Percentiles rank a stretch among this genome's conserved stretches.
Evolutionary conservation across 2,797 vertebrate genomes (phyloP).

Genomic region (Spea hammondii): DNA sequence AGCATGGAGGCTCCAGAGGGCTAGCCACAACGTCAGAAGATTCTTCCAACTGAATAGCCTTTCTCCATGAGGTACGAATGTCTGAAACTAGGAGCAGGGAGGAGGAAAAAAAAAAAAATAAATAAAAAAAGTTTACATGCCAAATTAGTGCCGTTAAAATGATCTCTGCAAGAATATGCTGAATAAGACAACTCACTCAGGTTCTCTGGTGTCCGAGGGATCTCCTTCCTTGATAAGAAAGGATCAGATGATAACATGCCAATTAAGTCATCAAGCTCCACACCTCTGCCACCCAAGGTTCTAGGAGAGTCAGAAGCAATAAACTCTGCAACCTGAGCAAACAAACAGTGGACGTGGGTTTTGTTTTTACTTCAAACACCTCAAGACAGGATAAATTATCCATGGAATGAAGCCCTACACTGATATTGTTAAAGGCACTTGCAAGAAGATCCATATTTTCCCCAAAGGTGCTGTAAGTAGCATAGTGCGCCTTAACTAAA

Average conservation of each 20-base stretch:
- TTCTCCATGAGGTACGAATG: constrained; percentile 68
- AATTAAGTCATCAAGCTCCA: constrained; percentile 70
- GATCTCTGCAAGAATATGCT: background rate
- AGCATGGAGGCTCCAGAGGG: background rate
- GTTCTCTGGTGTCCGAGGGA: constrained; percentile 85
- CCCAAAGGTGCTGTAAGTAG: too few species aligned
- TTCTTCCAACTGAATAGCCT: constrained; percentile 59
- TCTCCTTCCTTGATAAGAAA: constrained; percentile 77
- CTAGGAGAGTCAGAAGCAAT: constrained; percentile 63
- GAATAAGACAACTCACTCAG: constrained; percentile 70
- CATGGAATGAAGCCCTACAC: too few species aligned
- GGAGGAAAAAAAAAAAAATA: too few species aligned
- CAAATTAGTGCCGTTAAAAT: background rate
- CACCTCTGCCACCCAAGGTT: constrained; percentile 52
- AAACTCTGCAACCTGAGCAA: constrained; percentile 76
- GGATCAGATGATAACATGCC: constrained; percentile 70
- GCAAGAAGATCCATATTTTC: too few species aligned
- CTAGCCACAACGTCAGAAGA: constrained; percentile 22
- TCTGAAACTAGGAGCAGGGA: constrained; percentile 62
- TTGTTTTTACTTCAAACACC: too few species aligned
- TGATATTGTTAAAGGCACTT: too few species aligned
- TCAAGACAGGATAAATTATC: too few species aligned
- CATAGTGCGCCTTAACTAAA: too few species aligned
- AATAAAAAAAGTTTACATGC: background rate
- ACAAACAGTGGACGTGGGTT: background rate